Percentiles rank a stretch among this genome's conserved stretches.
Conservation (phyloP, 1,140 invertebrate species). For the Colletes gigas region DNA sequence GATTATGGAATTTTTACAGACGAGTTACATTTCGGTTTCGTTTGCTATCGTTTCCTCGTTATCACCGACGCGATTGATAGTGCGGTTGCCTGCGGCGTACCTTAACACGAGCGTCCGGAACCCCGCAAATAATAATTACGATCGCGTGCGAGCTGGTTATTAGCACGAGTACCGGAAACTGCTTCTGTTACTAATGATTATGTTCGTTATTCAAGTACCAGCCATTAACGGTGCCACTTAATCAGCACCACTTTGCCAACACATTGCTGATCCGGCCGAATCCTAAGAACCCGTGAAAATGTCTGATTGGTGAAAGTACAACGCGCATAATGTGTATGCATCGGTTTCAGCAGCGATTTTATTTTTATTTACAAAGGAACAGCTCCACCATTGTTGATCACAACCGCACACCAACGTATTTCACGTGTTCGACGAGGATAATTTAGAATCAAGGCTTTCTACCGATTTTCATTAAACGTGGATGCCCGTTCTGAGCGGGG, state of each 20-base stretch:
- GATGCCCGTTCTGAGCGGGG: too few relatives aligned
- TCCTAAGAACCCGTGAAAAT: neutral
- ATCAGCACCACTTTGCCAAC: constrained; percentile 64
- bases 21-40: neutral
- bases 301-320: neutral
- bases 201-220: constrained; percentile 67
- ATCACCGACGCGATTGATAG: constrained; percentile 41
- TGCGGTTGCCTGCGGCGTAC: neutral
- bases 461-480: too few relatives aligned
- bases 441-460: too few relatives aligned
- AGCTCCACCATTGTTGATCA: too few relatives aligned
- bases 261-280: neutral
- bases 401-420: too few relatives aligned
- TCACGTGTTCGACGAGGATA: too few relatives aligned
- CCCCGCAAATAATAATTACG: constrained; percentile 71
- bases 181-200: constrained; percentile 71
- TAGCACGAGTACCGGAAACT: constrained; percentile 66
- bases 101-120: constrained; percentile 42
- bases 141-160: constrained; percentile 70
- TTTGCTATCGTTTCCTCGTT: constrained; percentile 24
- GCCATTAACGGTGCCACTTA: constrained; percentile 65
- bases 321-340: too few relatives aligned
- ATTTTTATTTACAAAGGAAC: too few relatives aligned
- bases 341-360: too few relatives aligned
- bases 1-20: neutral